Evolutionary conservation across 2,797 vertebrate genomes (phyloP).

Genomic region (Yasuhikotakia modesta): DNA sequence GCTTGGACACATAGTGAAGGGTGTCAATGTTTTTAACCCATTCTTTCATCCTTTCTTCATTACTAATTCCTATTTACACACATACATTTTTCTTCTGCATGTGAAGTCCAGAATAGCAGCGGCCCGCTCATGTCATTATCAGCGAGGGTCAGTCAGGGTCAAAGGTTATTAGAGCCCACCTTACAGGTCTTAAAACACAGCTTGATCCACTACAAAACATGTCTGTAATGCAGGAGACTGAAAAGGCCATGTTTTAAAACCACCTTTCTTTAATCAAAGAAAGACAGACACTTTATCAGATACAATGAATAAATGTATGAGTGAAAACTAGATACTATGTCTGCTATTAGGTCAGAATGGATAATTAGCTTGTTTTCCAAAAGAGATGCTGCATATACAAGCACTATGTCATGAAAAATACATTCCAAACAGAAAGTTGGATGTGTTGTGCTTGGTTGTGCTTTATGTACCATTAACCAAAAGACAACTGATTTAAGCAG

Average conservation of each 20-base stretch:
- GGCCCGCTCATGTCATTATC: slow-evolving; percentile 1
- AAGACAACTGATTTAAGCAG: no score
- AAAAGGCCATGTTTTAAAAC: slow-evolving; percentile 12
- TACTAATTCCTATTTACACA: no score
- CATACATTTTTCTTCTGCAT: no score
- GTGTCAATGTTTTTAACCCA: no score
- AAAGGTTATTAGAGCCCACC: slow-evolving; percentile 53
- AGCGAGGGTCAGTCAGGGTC: slow-evolving; percentile 53
- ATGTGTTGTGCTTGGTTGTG: no score
- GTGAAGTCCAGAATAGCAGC: no score
- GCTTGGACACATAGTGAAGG: no score
- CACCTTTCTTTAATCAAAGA: slow-evolving; percentile 21
- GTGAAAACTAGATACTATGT: slow-evolving; percentile 50
- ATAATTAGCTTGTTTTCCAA: slow-evolving; percentile 52
- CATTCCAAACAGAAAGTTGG: slow-evolving; percentile 23
- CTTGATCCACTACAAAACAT: no score
- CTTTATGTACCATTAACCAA: no score
- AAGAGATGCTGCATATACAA: slow-evolving; percentile 34
- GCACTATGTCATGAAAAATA: slow-evolving; percentile 53
- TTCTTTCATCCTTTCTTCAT: no score
- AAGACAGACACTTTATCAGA: slow-evolving; percentile 50
- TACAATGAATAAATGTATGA: slow-evolving; percentile 61
- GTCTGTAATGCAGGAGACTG: neutral
- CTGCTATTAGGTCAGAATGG: slow-evolving; percentile 55
- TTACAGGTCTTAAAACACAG: no score